These are phyloP conservation scores for Latheticus oryzae DNA, from an alignment of 2,888 invertebrate genomes.

Conservation along the genomic window DNA sequence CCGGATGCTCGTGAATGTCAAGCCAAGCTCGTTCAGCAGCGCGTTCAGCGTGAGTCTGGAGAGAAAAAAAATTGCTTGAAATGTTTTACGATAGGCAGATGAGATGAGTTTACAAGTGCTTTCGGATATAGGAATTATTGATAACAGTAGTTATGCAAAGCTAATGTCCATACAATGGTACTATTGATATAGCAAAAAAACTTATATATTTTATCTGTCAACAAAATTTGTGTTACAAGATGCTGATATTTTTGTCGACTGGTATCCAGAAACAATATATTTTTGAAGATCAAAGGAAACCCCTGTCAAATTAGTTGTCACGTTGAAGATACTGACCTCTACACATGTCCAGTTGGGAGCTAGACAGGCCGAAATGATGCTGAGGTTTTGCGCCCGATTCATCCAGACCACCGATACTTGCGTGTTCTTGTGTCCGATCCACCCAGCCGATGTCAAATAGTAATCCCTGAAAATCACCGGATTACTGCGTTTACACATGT, in stretches of 20 bases:
- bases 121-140: too few species aligned
- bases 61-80: constrained; percentile 38
- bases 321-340: constrained; percentile 72
- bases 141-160: too few species aligned
- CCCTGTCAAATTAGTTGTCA: constrained; percentile 11
- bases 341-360: constrained; percentile 86
- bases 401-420: constrained; percentile 92
- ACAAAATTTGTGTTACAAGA: too few species aligned
- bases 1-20: constrained; percentile 85
- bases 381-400: constrained; percentile 92
- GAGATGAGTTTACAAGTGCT: too few species aligned
- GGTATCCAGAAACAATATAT: too few species aligned
- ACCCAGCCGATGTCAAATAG: constrained; percentile 91
- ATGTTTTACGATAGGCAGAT: too few species aligned
- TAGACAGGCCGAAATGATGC: constrained; percentile 87
- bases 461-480: constrained; percentile 76
- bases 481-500: constrained; percentile 36
- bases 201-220: too few species aligned
- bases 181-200: too few species aligned
- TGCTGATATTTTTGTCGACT: too few species aligned
- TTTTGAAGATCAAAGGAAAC: too few species aligned
- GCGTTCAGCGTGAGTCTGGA: constrained; percentile 82
- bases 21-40: constrained; percentile 88
- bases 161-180: too few species aligned
- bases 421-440: constrained; percentile 83